phyloP scores from a whole-genome alignment of 2,113 vertebrate genomes.

The Xiphophorus couchianus region DNA sequence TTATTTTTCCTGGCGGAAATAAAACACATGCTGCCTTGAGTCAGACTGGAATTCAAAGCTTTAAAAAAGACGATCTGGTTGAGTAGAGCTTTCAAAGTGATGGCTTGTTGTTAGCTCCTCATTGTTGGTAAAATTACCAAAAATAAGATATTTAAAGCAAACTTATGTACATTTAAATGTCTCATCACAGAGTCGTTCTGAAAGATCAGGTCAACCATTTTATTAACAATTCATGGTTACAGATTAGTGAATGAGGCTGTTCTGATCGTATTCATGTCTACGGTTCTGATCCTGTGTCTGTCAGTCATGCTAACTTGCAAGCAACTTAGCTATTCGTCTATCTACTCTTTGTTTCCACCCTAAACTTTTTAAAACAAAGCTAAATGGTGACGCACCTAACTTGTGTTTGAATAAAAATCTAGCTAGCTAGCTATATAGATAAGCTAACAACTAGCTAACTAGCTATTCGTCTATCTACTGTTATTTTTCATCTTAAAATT shows the following conservation, averaged over 20 bases:
- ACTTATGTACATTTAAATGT: constrained; percentile 7
- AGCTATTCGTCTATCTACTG: too few species aligned
- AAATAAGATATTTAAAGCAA: not conserved
- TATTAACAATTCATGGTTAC: not conserved
- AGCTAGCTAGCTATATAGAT: too few species aligned
- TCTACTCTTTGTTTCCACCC: too few species aligned
- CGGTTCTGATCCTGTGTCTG: too few species aligned
- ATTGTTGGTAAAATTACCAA: constrained; percentile 1
- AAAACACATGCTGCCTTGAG: not conserved
- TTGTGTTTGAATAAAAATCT: too few species aligned
- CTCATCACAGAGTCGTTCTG: not conserved
- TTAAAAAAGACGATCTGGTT: not conserved
- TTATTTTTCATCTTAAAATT: too few species aligned
- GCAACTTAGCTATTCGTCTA: too few species aligned
- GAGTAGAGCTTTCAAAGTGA: not conserved
- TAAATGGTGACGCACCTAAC: too few species aligned
- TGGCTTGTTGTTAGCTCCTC: not conserved
- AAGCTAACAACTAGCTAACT: too few species aligned
- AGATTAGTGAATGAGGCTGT: not conserved
- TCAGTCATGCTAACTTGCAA: too few species aligned
- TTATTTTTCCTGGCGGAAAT: constrained; percentile 4
- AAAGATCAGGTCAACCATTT: not conserved
- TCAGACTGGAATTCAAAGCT: not conserved
- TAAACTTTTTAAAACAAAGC: too few species aligned
- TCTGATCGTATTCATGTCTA: not conserved